phyloP scores from a whole-genome alignment of 2,797 vertebrate genomes.

The Phataginus tetradactyla region DNA sequence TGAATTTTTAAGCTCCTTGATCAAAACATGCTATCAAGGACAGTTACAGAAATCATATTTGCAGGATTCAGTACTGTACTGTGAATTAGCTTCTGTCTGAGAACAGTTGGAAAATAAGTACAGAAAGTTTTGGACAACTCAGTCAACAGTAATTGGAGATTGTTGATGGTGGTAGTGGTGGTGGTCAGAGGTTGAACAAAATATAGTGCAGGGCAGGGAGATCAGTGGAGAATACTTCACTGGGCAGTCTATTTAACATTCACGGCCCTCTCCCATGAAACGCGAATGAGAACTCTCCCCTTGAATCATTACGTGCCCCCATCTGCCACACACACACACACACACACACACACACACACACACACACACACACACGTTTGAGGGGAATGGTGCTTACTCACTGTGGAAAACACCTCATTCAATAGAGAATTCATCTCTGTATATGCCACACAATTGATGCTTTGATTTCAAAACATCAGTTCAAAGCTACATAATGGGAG shows the following conservation, averaged over 20 bases:
- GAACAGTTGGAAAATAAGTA: background rate
- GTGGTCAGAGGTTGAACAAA: background rate
- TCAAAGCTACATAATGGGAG: constrained; percentile 7
- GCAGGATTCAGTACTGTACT: background rate
- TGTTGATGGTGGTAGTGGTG: background rate
- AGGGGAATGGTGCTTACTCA: background rate
- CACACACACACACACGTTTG: background rate
- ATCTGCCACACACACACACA: too few species aligned
- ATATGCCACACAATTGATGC: background rate
- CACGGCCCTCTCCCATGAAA: background rate
- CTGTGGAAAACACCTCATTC: background rate
- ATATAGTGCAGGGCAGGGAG: rapidly evolving
- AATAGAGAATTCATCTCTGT: background rate
- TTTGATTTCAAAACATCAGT: constrained; percentile 24
- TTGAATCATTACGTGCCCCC: background rate
- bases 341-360: too few species aligned
- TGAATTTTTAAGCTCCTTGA: constrained; percentile 45
- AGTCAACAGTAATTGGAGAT: background rate
- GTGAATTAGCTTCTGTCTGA: background rate
- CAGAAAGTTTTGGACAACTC: background rate
- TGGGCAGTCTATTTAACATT: background rate
- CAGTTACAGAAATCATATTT: background rate
- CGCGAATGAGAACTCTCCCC: background rate
- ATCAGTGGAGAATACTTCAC: background rate
- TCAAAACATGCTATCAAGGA: constrained; percentile 9